phyloP scores from a whole-genome alignment of 2,888 invertebrate genomes.

The Prenolepis imparis region DNA sequence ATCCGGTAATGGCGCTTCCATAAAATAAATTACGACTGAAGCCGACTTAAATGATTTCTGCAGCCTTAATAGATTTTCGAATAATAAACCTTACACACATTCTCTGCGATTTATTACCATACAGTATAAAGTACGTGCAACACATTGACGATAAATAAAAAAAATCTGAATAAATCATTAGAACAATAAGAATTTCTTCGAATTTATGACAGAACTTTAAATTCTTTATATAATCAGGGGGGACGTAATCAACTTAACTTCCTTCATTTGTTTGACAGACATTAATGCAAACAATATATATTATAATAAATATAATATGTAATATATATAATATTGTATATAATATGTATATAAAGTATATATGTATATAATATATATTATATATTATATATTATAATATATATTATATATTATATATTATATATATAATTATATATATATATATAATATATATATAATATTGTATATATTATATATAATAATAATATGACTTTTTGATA shows the following conservation, averaged over 20 bases:
- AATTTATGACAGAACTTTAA: neutral
- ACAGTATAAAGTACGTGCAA: neutral
- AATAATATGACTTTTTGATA: neutral
- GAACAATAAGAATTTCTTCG: neutral
- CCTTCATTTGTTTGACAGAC: neutral
- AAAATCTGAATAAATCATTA: neutral
- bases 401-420: no score
- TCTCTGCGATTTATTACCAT: neutral
- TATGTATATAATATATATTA: no score
- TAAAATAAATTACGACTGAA: constrained; percentile 27
- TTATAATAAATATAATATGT: no score
- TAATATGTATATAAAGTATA: no score
- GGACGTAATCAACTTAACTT: neutral
- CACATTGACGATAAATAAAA: neutral
- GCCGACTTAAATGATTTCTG: neutral
- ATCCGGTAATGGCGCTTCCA: constrained; percentile 19
- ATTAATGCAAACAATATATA: neutral
- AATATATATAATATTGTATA: no score
- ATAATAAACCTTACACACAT: neutral
- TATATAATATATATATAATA: no score
- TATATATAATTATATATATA: no score
- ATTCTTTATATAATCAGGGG: neutral
- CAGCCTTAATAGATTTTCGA: neutral
- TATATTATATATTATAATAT: no score
- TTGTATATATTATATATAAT: no score